phyloP scores from a whole-genome alignment of 2,797 vertebrate genomes.

The Girardinus metallicus region DNA sequence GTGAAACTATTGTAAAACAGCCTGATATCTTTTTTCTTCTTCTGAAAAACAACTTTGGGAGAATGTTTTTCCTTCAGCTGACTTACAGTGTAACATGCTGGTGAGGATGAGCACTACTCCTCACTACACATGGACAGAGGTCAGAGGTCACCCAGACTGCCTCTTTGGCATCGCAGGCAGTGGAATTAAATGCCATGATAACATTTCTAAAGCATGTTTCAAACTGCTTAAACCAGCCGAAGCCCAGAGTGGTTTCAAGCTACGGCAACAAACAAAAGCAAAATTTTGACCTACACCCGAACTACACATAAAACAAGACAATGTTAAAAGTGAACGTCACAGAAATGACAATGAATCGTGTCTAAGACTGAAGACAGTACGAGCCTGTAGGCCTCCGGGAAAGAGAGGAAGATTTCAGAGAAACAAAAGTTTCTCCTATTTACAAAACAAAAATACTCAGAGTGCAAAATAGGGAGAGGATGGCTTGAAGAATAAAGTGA shows the following conservation, averaged over 20 bases:
- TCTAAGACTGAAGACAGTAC: not conserved
- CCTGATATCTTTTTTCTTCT: not conserved
- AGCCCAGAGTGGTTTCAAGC: not conserved
- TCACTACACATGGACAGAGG: not conserved
- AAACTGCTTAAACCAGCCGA: not conserved
- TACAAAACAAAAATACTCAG: not conserved
- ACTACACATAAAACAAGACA: not conserved
- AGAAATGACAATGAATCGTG: not conserved
- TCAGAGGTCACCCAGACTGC: not conserved
- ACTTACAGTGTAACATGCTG: not conserved
- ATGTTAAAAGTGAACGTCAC: not conserved
- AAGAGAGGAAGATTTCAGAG: not conserved
- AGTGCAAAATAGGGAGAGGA: not conserved
- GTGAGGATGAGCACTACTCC: not conserved
- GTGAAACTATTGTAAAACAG: not conserved
- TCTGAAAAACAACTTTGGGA: not conserved
- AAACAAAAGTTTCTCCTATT: not conserved
- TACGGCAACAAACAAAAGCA: not conserved
- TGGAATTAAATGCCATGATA: not conserved
- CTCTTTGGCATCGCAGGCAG: not conserved
- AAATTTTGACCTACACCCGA: not conserved
- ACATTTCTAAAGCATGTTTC: not conserved
- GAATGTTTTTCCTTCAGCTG: not conserved
- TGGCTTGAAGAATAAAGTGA: slow-evolving; percentile 45
- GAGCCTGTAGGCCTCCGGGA: not conserved